Base-by-base conservation (phyloP, 2,888 invertebrate species). In the Trichopoda pennipes region DNA sequence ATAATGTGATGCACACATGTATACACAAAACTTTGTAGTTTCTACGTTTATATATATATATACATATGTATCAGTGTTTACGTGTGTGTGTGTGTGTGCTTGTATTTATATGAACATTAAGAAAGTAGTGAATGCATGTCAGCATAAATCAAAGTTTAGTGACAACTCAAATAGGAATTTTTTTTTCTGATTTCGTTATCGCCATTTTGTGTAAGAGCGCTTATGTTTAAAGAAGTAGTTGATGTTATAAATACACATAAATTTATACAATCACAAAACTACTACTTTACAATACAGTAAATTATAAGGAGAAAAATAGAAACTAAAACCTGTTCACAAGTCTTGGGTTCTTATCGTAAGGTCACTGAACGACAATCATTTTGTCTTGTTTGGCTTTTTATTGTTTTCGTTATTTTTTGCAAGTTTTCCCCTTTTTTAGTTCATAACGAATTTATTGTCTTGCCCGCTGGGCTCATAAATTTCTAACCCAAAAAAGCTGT, bases 61-160 rank as follows among this genome's bases (percentile, higher is more conserved):
- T n/a, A n/a, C n/a, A n/a, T n/a, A n/a, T n/a, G n/a, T n/a, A 35
- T 1, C 17, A n/a, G 6, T 28, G 8, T 19, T 8, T 35, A 19
- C 19, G 12, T 49, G 14, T 64, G 28, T 1, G 28, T 28, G 2
- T 7, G 28, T 28, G 69, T 86, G 80, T 77, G 84, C 84, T 85
- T 85, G 74, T 82, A 72, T 86, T 79, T 85, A 84, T 85, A 84
- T 84, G 83, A 87, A 87, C 74, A 58, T 74, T 74, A 78, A 74
- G 44, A 58, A 51, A 64, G 77, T 63, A 69, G 84, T 85, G 78
- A 87, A 84, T 86, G 85, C 85, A 86, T 87, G 89, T 88, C 88
- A 88, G 86, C 87, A 89, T 88, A 88, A 89, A 89, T 88, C 88
- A 88, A 88, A 86, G 85, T 85, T 66, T 81, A 84, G 70, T 81